A percentile compares a stretch with the other conserved stretches of the same genome.
phyloP scores from a whole-genome alignment of 2,797 vertebrate genomes.

The Eleutherodactylus coqui region DNA sequence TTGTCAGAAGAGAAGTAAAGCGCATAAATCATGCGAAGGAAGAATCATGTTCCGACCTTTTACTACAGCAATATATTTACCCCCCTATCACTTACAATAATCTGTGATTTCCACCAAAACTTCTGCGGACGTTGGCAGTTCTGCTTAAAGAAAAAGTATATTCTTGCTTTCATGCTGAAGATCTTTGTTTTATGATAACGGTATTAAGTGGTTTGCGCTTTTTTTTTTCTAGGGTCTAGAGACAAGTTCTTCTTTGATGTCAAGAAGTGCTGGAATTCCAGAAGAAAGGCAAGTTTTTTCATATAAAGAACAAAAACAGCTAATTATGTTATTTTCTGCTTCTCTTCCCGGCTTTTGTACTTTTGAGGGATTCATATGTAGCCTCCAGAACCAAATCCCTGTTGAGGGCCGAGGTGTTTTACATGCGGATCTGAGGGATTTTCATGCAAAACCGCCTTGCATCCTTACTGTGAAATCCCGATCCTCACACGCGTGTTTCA shows the following conservation, averaged over 20 bases:
- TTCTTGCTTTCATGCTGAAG: background rate
- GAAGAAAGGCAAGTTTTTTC: background rate
- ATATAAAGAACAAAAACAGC: background rate
- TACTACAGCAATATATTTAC: background rate
- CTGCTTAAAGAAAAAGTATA: background rate
- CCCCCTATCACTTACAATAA: conserved; percentile 6
- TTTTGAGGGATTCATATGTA: background rate
- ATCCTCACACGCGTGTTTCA: too few species aligned
- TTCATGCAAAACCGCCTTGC: too few species aligned
- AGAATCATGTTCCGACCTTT: background rate
- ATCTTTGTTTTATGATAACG: conserved; percentile 1
- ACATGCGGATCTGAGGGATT: too few species aligned
- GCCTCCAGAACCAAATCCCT: too few species aligned
- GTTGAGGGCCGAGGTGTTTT: too few species aligned
- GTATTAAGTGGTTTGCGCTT: background rate
- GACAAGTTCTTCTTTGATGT: conserved; percentile 10
- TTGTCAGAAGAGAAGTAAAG: background rate
- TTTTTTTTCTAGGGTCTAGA: background rate
- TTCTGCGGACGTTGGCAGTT: conserved; percentile 14
- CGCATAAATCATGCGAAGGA: background rate
- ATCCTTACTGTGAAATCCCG: too few species aligned
- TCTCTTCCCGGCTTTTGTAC: background rate
- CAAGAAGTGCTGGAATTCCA: background rate
- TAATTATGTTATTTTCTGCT: background rate
- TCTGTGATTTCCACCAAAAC: background rate